These are phyloP conservation scores for Characodon lateralis DNA, from an alignment of 2,797 vertebrate species.

Conservation along the genomic window DNA sequence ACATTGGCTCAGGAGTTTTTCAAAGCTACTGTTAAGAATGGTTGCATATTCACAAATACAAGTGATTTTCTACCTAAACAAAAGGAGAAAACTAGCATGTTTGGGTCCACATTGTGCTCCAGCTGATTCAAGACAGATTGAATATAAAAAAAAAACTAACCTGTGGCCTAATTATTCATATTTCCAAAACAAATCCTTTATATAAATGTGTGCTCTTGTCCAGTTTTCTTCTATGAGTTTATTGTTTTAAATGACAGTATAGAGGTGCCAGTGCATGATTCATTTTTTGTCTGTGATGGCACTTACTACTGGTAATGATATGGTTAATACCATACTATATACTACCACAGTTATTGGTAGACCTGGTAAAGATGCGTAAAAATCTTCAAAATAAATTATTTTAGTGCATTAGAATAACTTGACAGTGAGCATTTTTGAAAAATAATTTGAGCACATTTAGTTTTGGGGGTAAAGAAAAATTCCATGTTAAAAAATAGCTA, in stretches of 20 bases:
- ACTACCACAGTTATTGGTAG: neutral
- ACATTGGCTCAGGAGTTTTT: neutral
- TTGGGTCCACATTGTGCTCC: neutral
- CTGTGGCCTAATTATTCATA: neutral
- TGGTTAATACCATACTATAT: no score
- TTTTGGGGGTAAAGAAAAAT: neutral
- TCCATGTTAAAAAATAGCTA: neutral
- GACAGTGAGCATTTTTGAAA: neutral
- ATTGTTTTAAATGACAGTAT: neutral
- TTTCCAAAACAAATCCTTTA: neutral
- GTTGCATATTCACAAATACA: neutral
- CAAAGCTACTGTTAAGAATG: neutral
- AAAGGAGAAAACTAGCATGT: neutral
- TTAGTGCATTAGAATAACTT: neutral
- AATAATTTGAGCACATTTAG: neutral
- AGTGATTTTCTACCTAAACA: neutral
- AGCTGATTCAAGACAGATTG: neutral
- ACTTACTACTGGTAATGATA: no score
- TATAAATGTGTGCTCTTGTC: neutral
- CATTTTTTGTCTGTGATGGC: neutral
- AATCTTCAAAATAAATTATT: neutral
- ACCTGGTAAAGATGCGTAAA: neutral
- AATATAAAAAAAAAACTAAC: neutral
- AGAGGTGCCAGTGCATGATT: neutral
- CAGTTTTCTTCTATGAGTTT: neutral